A percentile compares a stretch with the other conserved stretches of the same genome.
Conservation (phyloP, 1,140 invertebrate species). For the Laupala kohalensis region DNA sequence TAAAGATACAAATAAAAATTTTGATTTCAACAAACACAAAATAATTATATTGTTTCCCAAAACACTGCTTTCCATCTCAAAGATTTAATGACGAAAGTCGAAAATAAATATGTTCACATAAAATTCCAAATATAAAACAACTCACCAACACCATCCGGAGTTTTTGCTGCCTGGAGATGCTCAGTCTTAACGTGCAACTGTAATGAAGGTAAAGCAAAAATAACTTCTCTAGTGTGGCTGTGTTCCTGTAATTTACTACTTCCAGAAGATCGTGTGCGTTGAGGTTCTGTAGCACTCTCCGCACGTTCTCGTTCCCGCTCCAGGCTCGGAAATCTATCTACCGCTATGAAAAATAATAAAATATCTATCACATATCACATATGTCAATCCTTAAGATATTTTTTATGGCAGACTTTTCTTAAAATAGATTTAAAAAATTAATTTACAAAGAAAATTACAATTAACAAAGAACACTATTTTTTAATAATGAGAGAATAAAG, state of each 20-base stretch:
- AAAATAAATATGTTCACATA: neutral
- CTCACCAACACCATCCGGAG: slow-evolving; percentile 13
- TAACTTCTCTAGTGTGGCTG: slow-evolving; percentile 84
- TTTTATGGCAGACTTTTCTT: too few species aligned
- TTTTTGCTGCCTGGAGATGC: slow-evolving; percentile 54
- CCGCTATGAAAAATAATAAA: slow-evolving; percentile 52
- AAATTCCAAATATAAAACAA: neutral
- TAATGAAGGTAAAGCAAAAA: slow-evolving; percentile 85
- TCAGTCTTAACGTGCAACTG: slow-evolving; percentile 88
- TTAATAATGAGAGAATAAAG: neutral
- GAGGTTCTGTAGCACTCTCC: slow-evolving; percentile 17
- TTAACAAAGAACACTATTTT: neutral
- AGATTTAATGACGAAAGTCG: neutral
- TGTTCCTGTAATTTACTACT: slow-evolving; percentile 56
- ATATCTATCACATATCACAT: too few species aligned
- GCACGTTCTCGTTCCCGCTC: slow-evolving; percentile 49
- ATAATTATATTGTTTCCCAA: too few species aligned
- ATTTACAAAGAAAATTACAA: neutral
- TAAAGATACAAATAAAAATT: too few species aligned
- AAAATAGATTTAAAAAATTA: neutral
- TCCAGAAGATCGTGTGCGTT: slow-evolving; percentile 25
- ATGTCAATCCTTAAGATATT: too few species aligned
- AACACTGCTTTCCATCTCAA: neutral
- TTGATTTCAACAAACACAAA: too few species aligned
- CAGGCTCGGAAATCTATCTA: slow-evolving; percentile 77